Conservation (phyloP, 1,140 invertebrate species). For the Zaprionus ghesquierei region DNA sequence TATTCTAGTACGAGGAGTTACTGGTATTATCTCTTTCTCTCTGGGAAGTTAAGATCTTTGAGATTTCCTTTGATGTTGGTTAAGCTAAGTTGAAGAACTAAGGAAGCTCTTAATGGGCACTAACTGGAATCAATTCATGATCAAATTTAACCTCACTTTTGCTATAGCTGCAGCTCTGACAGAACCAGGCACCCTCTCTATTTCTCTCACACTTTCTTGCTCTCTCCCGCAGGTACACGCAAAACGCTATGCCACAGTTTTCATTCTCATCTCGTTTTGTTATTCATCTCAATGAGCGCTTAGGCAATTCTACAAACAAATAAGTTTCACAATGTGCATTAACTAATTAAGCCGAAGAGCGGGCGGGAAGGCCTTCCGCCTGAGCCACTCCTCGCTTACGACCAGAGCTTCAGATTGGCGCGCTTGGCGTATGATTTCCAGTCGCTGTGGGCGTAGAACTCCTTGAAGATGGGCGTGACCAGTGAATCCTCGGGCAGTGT, state of each 20-base stretch:
- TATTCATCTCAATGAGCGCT: slow-evolving; percentile 46
- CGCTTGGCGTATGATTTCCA: slow-evolving; percentile 84
- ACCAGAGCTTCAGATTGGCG: slow-evolving; percentile 84
- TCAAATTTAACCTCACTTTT: neutral
- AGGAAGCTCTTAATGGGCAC: no score
- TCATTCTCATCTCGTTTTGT: slow-evolving; percentile 23
- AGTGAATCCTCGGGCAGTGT: slow-evolving; percentile 84
- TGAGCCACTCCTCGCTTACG: slow-evolving; percentile 83
- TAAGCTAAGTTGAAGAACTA: no score
- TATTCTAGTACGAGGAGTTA: neutral
- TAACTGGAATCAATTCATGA: no score
- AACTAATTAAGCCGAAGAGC: slow-evolving; percentile 43
- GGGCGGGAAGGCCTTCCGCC: neutral
- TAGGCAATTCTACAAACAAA: slow-evolving; percentile 59
- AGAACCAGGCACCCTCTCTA: neutral
- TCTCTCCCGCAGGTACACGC: neutral
- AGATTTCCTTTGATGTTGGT: no score
- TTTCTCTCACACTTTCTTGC: neutral
- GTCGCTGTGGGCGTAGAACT: slow-evolving; percentile 88
- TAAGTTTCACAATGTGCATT: slow-evolving; percentile 60
- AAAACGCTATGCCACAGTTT: neutral
- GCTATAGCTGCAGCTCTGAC: neutral
- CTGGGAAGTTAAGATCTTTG: neutral
- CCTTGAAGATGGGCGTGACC: slow-evolving; percentile 85
- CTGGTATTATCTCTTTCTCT: neutral